Evolutionary conservation across 2,888 invertebrate genomes (phyloP), one percentile per base, ranked within the genome.

Genomic region (Melinaea menophilus): DNA sequence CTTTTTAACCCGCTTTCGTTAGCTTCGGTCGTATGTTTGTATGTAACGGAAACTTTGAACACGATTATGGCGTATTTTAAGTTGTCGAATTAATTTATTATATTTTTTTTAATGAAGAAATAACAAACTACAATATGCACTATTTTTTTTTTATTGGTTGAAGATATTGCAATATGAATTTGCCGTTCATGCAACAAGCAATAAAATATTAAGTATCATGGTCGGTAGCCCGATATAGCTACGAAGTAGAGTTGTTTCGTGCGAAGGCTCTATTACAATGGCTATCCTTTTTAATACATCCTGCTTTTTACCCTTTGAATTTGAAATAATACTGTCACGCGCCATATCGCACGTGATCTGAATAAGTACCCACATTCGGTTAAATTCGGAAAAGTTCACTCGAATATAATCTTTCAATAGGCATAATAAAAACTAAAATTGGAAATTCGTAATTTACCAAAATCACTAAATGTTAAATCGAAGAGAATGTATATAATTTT

Each of bases 281-380:
- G 75, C 79, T 79, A 81, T 84, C 78, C 76, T 81, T 85, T 83
- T 82, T 85, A 83, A 85, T 84, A 82, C 76, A 74, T 74, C 71
- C 76, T 72, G 77, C 76, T 80, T 85, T 83, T 82, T 82, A 82
- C 82, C 82, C 82, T 87, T 86, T 86, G 88, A 86, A 85, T 88
- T 83, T 84, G 83, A 82, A 86, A 85, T 87, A 85, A 86, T 72
- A 80, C 77, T 75, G 80, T 84, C 84, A 86, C 82, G 85, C 78
- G 78, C 77, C 70, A 61, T 64, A 64, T 48, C 57, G 73, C 61
- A 72, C 86, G 87, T 86, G 88, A 73, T 71, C 67, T 48, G 86
- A 85, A 85, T 86, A 71, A 63, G 45, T 60, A 31, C 55, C 51
- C 9, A 5, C 31, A 11, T 51, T 51, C 9, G 51, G 9, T 31